Percentiles rank a stretch among this genome's conserved stretches.
These are phyloP conservation scores for Merops nubicus DNA, from an alignment of 2,113 vertebrate species.

Conservation along the genomic window DNA sequence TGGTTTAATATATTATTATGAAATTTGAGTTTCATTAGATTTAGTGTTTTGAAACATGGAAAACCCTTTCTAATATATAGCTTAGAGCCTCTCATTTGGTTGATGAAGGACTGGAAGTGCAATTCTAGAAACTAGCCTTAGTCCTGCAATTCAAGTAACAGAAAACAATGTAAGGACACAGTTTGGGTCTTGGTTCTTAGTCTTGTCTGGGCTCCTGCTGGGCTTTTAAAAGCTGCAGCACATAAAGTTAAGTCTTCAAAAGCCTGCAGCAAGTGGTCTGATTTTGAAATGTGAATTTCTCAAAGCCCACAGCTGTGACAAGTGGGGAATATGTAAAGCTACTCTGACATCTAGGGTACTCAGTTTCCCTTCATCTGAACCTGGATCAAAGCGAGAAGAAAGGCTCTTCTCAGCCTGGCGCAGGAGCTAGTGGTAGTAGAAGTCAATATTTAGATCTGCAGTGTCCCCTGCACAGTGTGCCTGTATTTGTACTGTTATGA, in stretches of 20 bases:
- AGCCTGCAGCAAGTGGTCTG: background rate
- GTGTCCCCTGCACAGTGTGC: background rate
- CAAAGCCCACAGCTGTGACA: background rate
- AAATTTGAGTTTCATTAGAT: background rate
- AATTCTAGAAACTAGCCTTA: no score
- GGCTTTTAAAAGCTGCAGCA: background rate
- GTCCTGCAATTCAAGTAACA: background rate
- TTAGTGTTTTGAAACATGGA: background rate
- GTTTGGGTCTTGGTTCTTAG: no score
- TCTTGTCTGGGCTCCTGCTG: background rate
- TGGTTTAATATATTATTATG: background rate
- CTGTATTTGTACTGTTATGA: background rate
- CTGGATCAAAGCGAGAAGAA: background rate
- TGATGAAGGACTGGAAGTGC: background rate
- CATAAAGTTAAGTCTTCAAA: background rate
- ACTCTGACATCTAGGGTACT: background rate
- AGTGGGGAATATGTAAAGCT: background rate
- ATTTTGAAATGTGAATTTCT: background rate
- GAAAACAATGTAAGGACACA: background rate
- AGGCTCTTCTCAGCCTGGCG: background rate
- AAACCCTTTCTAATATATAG: background rate
- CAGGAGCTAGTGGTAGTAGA: background rate
- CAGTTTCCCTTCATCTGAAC: background rate
- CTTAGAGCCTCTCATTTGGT: background rate
- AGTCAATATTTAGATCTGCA: background rate